A percentile compares a stretch with the other conserved stretches of the same genome.
Conservation (phyloP, 2,888 invertebrate genomes). For the Mechanitis mazaeus region DNA sequence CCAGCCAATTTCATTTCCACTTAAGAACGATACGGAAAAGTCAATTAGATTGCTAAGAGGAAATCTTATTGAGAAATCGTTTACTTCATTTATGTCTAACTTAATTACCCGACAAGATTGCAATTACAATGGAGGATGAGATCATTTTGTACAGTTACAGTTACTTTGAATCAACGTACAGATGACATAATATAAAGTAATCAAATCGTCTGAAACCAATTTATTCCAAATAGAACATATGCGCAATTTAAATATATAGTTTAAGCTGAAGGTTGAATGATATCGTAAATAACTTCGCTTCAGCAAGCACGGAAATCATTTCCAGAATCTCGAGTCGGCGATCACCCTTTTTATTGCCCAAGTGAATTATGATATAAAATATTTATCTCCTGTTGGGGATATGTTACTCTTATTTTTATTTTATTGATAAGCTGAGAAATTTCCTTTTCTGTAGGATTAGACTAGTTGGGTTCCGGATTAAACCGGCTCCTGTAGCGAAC, state of each 20-base stretch:
- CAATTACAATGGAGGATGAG: neutral
- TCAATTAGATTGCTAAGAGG: constrained; percentile 24
- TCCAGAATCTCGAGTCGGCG: constrained; percentile 49
- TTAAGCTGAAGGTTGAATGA: too few relatives aligned
- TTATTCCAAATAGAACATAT: too few relatives aligned
- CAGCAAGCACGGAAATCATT: constrained; percentile 49
- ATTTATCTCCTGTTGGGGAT: constrained; percentile 51
- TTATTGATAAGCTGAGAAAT: constrained; percentile 61
- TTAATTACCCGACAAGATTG: neutral
- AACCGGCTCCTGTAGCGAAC: too few relatives aligned
- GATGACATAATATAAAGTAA: neutral
- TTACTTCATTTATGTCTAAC: constrained; percentile 5
- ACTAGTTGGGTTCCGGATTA: constrained; percentile 19
- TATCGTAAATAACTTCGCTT: neutral
- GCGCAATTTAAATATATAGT: constrained; percentile 31
- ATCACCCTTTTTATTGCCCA: constrained; percentile 63
- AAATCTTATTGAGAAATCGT: constrained; percentile 25
- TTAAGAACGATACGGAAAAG: constrained; percentile 2
- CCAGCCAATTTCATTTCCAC: constrained; percentile 3
- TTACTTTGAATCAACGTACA: constrained; percentile 1
- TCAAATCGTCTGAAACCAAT: too few relatives aligned
- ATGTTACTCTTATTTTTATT: constrained; percentile 60
- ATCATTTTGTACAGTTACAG: neutral
- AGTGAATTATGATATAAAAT: constrained; percentile 71
- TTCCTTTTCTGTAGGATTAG: constrained; percentile 39